Base-by-base conservation (phyloP, 2,797 vertebrate species). In the Phrynocephalus forsythii region DNA sequence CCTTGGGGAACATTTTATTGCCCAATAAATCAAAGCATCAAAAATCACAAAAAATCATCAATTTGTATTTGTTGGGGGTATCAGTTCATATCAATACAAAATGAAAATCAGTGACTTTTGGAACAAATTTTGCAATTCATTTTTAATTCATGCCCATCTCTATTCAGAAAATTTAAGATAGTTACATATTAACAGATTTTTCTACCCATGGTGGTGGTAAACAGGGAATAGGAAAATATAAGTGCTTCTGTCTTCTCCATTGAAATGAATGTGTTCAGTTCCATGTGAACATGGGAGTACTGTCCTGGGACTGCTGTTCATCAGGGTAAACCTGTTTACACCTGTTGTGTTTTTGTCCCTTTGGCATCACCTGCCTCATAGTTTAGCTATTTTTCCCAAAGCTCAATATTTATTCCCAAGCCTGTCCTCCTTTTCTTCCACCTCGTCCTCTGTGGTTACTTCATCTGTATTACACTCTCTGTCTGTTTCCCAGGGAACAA, bases 401-500 rank as follows among this genome's bases (percentile, higher is more conserved):
- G 38, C 7, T 38, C 50, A 38, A 20, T 82, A 24, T 13, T 11
- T 56, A 76, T 76, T 89, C 85, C 69, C 38, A 89, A 24, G 28
- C 16, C 66, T 71, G n/a, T 44, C 30, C 16, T 3, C 18, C 0
- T 0, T 18, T 6, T 68, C 75, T 71, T 86, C 83, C 50, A 72
- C 87, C 86, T 92, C 56, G 86, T 38, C 63, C 2, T 81, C 33
- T 1, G 2, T 85, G 6, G 85, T 38, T 20, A 5, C 69, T 24
- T 44, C 2, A 3, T 75, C 68, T 52, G 22, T 75, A 80, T 83
- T 66, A 56, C 52, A 28, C 84, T 87, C 82, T 88, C 26, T 84
- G 87, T 89, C 81, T 92, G 3, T 89, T 91, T 92, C 92, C 84
- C 90, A 99, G 99, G 98, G 87, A 97, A 96, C 87, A 94, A 89